These are phyloP conservation scores for Nymphicus hollandicus DNA, from an alignment of 2,113 vertebrate species.

Conservation along the genomic window DNA sequence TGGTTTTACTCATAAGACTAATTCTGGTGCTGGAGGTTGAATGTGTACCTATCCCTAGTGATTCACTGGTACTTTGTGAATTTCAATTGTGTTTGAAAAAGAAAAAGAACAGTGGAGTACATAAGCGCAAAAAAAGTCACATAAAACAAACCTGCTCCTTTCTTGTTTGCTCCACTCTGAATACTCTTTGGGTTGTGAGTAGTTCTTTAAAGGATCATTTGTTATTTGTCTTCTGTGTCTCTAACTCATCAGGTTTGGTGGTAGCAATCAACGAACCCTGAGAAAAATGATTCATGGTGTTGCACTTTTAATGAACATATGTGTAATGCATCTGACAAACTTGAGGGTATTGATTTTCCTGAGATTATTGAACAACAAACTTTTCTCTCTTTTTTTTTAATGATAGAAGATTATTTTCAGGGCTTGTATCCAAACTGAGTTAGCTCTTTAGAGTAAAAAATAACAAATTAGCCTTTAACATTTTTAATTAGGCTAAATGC, in stretches of 20 bases:
- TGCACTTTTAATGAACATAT: not conserved
- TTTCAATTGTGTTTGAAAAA: not conserved
- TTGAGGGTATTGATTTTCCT: not conserved
- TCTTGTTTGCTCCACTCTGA: not conserved
- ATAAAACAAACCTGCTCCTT: not conserved
- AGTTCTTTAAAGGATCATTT: not conserved
- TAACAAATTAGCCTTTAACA: not conserved
- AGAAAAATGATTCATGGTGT: not conserved
- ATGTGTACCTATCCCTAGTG: not conserved
- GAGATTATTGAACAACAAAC: not conserved
- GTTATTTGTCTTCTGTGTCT: not conserved
- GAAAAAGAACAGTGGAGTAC: not conserved
- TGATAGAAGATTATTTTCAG: not conserved
- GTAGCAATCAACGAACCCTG: not conserved
- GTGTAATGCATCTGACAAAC: not conserved
- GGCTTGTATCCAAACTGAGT: not conserved
- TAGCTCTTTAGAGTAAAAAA: not conserved
- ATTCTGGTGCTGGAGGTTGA: not conserved
- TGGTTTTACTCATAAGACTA: not conserved
- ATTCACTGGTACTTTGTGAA: not conserved
- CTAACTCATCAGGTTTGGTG: not conserved
- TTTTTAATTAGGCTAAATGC: not conserved
- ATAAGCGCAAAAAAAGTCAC: fast-evolving
- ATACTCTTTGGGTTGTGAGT: not conserved
- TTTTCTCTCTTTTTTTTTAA: not conserved